A percentile compares a stretch with the other conserved stretches of the same genome.
Evolutionary conservation across 2,797 vertebrate species (phyloP).

Genomic region (Diplodus puntazzo): DNA sequence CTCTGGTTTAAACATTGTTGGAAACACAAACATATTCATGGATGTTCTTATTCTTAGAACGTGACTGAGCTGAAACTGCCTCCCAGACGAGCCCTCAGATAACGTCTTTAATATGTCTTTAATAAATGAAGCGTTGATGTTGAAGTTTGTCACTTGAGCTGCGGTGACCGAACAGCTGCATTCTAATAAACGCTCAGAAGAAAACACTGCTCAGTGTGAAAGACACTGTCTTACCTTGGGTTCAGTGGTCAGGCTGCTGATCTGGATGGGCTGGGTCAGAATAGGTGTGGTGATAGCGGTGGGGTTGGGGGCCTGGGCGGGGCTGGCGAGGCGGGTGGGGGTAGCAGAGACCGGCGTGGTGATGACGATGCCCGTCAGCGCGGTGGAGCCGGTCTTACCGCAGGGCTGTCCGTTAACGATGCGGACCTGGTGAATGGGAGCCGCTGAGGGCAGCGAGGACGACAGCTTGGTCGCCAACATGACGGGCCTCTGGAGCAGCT

Average conservation of each 20-base stretch:
- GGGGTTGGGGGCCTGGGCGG: constrained; percentile 49
- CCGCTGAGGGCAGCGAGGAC: constrained; percentile 90
- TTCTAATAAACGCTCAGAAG: too few species aligned
- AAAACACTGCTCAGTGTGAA: too few species aligned
- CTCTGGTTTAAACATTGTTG: too few species aligned
- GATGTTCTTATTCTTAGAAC: too few species aligned
- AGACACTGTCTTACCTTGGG: constrained; percentile 87
- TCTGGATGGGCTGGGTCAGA: constrained; percentile 90
- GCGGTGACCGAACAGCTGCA: too few species aligned
- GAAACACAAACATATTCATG: too few species aligned
- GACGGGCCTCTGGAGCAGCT: constrained; percentile 96
- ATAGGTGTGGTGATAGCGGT: constrained; percentile 63
- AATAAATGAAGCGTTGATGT: too few species aligned
- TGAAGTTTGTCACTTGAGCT: too few species aligned
- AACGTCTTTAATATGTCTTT: too few species aligned
- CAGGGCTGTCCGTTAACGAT: constrained; percentile 96
- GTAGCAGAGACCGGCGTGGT: constrained; percentile 86
- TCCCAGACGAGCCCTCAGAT: too few species aligned
- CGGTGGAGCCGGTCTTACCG: constrained; percentile 89
- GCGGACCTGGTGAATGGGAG: constrained; percentile 97
- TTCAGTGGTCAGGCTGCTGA: constrained; percentile 94
- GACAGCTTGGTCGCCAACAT: constrained; percentile 97
- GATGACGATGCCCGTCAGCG: constrained; percentile 98
- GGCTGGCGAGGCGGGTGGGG: constrained; percentile 85
- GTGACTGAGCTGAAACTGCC: too few species aligned